These are phyloP conservation scores for Steinernema feltiae DNA, from an alignment of 1,140 invertebrate genomes.

Conservation along the genomic window DNA sequence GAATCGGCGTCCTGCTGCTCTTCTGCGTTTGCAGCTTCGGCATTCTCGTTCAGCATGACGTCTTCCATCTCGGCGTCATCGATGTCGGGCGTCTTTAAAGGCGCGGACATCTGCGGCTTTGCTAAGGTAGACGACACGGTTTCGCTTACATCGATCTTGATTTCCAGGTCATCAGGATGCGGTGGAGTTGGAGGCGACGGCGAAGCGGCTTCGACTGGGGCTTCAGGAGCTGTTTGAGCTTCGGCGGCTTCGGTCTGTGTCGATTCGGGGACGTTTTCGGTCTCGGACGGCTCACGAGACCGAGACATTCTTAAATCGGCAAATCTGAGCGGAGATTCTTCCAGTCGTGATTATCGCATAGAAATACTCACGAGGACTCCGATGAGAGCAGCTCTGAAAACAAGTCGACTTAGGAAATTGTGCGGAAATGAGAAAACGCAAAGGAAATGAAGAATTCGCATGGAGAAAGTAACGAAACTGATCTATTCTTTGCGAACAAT, in stretches of 20 bases:
- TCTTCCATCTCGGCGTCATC: conserved; percentile 34
- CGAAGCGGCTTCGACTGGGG: too few species aligned
- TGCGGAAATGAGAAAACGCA: background rate
- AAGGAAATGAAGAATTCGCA: background rate
- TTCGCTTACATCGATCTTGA: background rate
- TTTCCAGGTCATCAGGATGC: background rate
- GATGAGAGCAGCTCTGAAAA: background rate
- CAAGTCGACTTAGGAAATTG: background rate
- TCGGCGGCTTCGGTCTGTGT: background rate
- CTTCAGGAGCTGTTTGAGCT: background rate
- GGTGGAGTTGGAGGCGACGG: background rate
- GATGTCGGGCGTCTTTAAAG: conserved; percentile 30
- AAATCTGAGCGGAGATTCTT: background rate
- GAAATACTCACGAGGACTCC: background rate
- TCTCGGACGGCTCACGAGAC: conserved; percentile 10
- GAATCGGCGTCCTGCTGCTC: conserved; percentile 28
- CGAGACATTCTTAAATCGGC: background rate
- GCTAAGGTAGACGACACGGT: background rate
- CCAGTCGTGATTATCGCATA: background rate
- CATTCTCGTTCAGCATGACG: conserved; percentile 30
- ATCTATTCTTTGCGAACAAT: too few species aligned
- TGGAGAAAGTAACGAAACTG: too few species aligned
- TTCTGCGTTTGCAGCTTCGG: conserved; percentile 27
- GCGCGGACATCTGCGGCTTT: background rate
- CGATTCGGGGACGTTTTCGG: background rate